A percentile compares a stretch with the other conserved stretches of the same genome.
Conservation (phyloP, 2,888 invertebrate genomes). For the Baronia brevicornis region DNA sequence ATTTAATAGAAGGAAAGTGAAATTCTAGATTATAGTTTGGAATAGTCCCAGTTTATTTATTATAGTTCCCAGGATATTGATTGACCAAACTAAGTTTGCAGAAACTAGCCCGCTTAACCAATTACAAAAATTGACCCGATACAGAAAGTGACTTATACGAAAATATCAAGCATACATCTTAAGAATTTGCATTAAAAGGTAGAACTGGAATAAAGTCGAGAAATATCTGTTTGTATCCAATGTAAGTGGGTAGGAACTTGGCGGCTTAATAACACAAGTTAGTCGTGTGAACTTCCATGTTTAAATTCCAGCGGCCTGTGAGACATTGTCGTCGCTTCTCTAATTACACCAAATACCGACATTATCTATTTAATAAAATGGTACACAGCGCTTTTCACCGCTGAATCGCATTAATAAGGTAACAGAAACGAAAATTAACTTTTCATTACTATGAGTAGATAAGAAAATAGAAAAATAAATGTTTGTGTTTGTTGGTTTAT, state of each 20-base stretch:
- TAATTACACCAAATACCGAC: conserved; percentile 61
- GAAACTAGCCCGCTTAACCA: too few relatives aligned
- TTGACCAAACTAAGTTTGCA: too few relatives aligned
- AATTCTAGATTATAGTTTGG: too few relatives aligned
- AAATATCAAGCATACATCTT: conserved; percentile 17
- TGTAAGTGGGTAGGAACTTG: conserved; percentile 44
- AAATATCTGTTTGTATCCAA: conserved; percentile 23
- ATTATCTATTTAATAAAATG: conserved; percentile 42
- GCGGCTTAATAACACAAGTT: conserved; percentile 62
- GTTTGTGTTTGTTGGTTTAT: too few relatives aligned
- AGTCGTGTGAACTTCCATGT: conserved; percentile 38
- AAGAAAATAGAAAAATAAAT: too few relatives aligned
- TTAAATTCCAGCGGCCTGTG: conserved; percentile 45
- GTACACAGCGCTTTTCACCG: conserved; percentile 16
- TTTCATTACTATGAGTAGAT: conserved; percentile 1
- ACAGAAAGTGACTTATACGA: too few relatives aligned
- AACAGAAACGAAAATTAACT: conserved; percentile 3
- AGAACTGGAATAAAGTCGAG: conserved; percentile 3
- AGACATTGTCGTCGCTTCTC: conserved; percentile 30
- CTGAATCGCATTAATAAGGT: conserved; percentile 7
- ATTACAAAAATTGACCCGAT: too few relatives aligned
- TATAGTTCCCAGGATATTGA: too few relatives aligned
- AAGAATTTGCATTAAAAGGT: conserved; percentile 28
- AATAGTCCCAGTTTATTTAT: too few relatives aligned
- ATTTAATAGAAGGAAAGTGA: too few relatives aligned